phyloP scores from a whole-genome alignment of 2,113 vertebrate genomes.

The Rhineura floridana region DNA sequence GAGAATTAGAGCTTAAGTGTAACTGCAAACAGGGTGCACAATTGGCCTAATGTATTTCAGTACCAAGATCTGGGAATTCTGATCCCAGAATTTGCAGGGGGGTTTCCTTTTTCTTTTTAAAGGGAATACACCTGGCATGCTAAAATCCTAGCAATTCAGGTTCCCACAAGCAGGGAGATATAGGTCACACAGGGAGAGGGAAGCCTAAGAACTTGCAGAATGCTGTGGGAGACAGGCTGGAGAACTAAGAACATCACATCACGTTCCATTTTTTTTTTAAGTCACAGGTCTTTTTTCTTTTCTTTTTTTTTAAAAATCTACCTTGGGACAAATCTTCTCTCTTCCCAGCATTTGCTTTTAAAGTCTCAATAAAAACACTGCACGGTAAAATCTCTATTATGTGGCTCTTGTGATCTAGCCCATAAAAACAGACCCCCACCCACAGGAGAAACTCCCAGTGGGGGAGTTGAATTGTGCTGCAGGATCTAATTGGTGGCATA shows the following conservation, averaged over 20 bases:
- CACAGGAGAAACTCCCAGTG: rapidly evolving
- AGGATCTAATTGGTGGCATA: rapidly evolving
- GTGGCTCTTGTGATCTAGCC: neutral
- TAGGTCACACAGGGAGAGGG: neutral
- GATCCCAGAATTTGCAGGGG: neutral
- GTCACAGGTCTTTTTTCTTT: no score
- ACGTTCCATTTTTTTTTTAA: neutral
- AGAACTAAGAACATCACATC: neutral
- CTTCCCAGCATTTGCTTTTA: neutral
- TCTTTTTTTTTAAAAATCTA: no score
- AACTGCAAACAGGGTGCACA: no score
- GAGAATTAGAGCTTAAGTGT: no score
- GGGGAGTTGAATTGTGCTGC: slow-evolving; percentile 23
- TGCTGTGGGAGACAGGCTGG: neutral
- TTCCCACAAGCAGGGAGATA: no score
- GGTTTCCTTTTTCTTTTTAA: neutral
- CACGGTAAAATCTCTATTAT: neutral
- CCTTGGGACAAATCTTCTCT: neutral
- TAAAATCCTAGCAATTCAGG: no score
- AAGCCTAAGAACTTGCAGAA: neutral
- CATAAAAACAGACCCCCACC: neutral
- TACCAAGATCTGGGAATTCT: neutral
- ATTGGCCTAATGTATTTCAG: neutral
- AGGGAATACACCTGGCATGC: no score
- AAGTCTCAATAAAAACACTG: neutral